These are phyloP conservation scores for Salminus brasiliensis DNA, from an alignment of 2,113 vertebrate genomes.

Conservation along the genomic window DNA sequence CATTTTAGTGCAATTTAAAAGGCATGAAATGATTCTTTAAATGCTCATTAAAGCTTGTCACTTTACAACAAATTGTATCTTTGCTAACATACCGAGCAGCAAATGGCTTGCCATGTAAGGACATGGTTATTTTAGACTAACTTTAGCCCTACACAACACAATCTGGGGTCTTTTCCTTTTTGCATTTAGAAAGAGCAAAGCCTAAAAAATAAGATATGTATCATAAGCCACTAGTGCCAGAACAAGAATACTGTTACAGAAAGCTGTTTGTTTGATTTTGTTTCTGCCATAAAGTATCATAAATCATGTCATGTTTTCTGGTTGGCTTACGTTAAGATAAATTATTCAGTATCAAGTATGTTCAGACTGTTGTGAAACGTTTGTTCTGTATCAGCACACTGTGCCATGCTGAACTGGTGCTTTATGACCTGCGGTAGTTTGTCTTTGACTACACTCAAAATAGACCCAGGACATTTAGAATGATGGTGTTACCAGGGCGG, in stretches of 20 bases:
- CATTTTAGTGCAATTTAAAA: slow-evolving; percentile 22
- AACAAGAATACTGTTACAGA: not conserved
- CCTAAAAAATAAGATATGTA: no score
- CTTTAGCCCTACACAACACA: not conserved
- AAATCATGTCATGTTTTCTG: no score
- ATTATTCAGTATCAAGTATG: not conserved
- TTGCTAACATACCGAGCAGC: not conserved
- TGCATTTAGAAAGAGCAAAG: not conserved
- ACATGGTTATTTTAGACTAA: slow-evolving; percentile 5
- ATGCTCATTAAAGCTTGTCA: not conserved
- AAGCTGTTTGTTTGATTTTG: not conserved
- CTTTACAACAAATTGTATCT: not conserved
- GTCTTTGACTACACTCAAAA: not conserved
- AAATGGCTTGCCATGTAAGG: slow-evolving; percentile 16
- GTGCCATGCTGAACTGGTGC: not conserved
- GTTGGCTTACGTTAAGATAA: not conserved
- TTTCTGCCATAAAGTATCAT: no score
- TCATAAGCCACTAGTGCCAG: not conserved
- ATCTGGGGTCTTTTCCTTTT: not conserved
- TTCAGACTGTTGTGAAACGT: not conserved
- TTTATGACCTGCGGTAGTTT: not conserved
- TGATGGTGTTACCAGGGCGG: not conserved
- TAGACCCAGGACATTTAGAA: not conserved
- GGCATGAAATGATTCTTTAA: slow-evolving; percentile 4
- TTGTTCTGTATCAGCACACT: not conserved